Conservation (phyloP, 2,797 vertebrate genomes). For the Enteromius viviparus region DNA sequence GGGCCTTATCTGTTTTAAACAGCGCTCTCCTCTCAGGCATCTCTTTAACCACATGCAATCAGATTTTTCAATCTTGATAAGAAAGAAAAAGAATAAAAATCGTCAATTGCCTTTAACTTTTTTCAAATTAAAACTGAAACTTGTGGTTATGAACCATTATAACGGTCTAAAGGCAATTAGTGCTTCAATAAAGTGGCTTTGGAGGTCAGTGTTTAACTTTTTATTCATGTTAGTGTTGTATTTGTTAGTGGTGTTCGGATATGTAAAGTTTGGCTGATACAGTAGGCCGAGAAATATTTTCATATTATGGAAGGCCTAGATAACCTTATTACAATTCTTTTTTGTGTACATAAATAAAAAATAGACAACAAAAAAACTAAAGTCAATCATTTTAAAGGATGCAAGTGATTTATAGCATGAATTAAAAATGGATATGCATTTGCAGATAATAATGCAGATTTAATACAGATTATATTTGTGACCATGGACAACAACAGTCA, state of each 20-base stretch:
- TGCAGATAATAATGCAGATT: background rate
- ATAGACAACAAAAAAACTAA: background rate
- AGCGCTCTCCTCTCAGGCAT: constrained; percentile 25
- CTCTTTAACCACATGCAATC: constrained; percentile 25
- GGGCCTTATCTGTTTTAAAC: constrained; percentile 49
- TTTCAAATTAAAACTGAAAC: background rate
- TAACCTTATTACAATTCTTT: background rate
- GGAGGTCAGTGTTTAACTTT: background rate
- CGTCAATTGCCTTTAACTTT: background rate
- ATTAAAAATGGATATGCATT: background rate
- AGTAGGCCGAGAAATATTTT: background rate
- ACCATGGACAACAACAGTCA: no score
- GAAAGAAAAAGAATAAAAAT: background rate
- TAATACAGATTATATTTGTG: background rate
- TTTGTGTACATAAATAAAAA: background rate
- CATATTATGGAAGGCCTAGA: background rate
- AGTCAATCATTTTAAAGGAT: background rate
- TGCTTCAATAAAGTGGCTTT: background rate
- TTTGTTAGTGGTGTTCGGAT: background rate
- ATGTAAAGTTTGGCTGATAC: background rate
- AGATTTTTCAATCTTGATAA: background rate
- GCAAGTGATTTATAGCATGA: background rate
- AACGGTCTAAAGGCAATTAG: background rate
- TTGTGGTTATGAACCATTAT: constrained; percentile 3
- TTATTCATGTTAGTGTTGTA: background rate